Evolutionary conservation across 2,888 invertebrate genomes (phyloP), one percentile per base, ranked within the genome.

Genomic region (Oscheius myriophilus): DNA sequence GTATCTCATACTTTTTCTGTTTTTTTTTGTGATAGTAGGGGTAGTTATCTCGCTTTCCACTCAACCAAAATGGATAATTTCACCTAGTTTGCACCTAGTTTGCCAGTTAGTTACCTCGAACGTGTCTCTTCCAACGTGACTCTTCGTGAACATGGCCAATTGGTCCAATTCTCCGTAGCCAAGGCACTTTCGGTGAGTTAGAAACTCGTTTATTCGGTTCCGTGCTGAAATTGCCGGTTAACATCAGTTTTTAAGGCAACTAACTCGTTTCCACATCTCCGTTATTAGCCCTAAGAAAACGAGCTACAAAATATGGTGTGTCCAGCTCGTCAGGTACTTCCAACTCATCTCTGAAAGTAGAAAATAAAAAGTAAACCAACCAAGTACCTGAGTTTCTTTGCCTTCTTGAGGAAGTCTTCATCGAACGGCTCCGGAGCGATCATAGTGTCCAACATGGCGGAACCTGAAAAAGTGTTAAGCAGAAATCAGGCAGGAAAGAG

Each of bases 251-350:
- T n/a, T n/a, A 1, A 58, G 42, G n/a, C 14, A 25, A 42, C 63
- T 53, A 14, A 63, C 63, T 54, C 18, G 63, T 58, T 41, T 78
- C 75, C 14, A 70, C 73, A 57, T 84, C 81, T 21, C 81, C 82
- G 51, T 81, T 71, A 66, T 76, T 78, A 11, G 78, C 80, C 14
- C 72, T 53, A 25, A 76, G 53, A 67, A 82, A 81, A 53, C 83
- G 67, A 7, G 79, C 80, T 33, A 84, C 63, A 66, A 81, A 84
- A 64, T 79, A 84, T 21, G 78, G 75, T 11, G 82, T 76, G 43
- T 84, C 74, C 42, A 76, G 63, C 18, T 72, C 72, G 4, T 54
- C 65, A 25, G 81, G 82, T 54, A 81, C 63, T 23, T 61, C 57
- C 25, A 73, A 16, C 1, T 42, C 4, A 23, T 54, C 33, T 41